A percentile compares a stretch with the other conserved stretches of the same genome.
phyloP scores from a whole-genome alignment of 2,888 invertebrate genomes.

The Rhagophthalmus giganteus region DNA sequence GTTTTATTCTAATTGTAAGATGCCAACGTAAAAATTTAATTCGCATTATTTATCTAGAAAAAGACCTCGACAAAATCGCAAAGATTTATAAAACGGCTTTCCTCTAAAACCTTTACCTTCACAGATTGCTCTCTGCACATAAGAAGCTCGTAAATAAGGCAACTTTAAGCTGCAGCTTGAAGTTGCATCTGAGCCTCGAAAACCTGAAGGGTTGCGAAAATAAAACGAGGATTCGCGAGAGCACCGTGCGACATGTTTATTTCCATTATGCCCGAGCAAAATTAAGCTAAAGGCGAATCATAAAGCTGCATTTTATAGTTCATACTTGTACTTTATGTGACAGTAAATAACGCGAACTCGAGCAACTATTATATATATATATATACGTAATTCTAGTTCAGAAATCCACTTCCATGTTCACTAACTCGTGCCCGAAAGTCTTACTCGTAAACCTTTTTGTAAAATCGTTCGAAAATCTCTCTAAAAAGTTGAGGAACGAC shows the following conservation, averaged over 20 bases:
- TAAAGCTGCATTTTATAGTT: constrained; percentile 38
- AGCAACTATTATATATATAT: constrained; percentile 12
- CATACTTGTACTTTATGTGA: constrained; percentile 36
- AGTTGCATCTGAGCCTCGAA: constrained; percentile 1
- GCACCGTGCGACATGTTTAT: constrained; percentile 18
- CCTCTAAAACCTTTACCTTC: background rate
- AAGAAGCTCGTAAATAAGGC: constrained; percentile 7
- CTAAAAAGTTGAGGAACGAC: constrained; percentile 7
- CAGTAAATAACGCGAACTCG: constrained; percentile 34
- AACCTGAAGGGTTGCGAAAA: constrained; percentile 6
- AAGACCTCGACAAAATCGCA: background rate
- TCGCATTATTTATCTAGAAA: background rate
- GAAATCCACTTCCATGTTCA: constrained; percentile 30
- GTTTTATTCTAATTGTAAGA: constrained; percentile 9
- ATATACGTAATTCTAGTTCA: constrained; percentile 30
- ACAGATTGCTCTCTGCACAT: background rate
- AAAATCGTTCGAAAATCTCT: background rate
- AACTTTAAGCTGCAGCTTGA: constrained; percentile 7
- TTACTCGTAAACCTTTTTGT: constrained; percentile 3
- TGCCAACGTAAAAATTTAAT: constrained; percentile 7
- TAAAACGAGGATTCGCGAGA: constrained; percentile 8
- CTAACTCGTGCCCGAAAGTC: constrained; percentile 3
- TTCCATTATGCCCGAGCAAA: constrained; percentile 21
- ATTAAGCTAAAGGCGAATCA: constrained; percentile 34
- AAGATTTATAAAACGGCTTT: background rate